Evolutionary conservation across 1,140 invertebrate genomes (phyloP), one percentile per base, ranked within the genome.

Genomic region (Cyphomyrmex costatus): DNA sequence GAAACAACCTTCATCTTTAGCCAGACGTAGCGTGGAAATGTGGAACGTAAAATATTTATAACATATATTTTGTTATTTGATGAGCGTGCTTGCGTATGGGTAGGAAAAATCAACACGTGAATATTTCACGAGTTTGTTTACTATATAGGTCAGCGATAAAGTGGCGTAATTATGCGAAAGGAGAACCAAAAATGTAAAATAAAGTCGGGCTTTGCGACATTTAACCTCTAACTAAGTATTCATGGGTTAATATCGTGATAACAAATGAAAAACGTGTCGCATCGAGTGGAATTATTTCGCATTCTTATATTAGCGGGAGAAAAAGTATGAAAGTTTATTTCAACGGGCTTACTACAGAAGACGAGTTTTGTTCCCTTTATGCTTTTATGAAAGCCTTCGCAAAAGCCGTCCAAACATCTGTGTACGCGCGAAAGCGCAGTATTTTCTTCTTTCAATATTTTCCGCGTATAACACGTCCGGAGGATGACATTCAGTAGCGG

Each of bases 361-460:
- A 80, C 21, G 7, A n/a, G 36, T 60, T 61, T 33, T 46, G 68
- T 74, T 30, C 24, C 33, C 14, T 73, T 83, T 83, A 30, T 8
- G n/a, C 56, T 83, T 60, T 83, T 46, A 73, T 53, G 77, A 83
- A 73, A 73, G 51, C 65, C 68, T 56, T 83, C 42, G 68, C 24
- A 19, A 73, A 46, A 83, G 68, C 33, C 53, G 19, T 60, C 56
- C 68, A 30, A 60, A 82, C 27, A 58, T 46, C 49, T 71, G n/a
- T 56, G n/a, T 30, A 42, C 8, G 8, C 42, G 76, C n/a, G 21
- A 56, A 27, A 36, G 53, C 66, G 79, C 53, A 24, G 36, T 83
- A 60, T 74, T 83, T 49, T 74, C 53, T 58, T n/a, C 68, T 58
- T 70, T 74, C 36, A 56, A 60, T 83, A 60, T 74, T 83, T 83